phyloP scores from a whole-genome alignment of 92 coral and sea anemone genomes.

The Nematostella vectensis region DNA sequence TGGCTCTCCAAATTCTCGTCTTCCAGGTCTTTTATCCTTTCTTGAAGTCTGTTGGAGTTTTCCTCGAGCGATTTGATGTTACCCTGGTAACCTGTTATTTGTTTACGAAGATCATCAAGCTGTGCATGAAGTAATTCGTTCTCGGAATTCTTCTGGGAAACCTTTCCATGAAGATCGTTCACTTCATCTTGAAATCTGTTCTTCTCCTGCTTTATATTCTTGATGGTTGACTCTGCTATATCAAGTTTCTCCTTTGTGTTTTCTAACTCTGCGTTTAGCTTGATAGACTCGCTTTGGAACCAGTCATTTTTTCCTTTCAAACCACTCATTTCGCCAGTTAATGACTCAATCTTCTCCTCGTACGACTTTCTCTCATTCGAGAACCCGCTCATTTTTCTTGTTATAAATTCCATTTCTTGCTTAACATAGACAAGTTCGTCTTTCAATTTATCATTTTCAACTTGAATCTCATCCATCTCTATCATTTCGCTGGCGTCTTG shows the following conservation, averaged over 20 bases:
- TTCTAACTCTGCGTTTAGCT: slow-evolving; percentile 37
- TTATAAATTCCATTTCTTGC: slow-evolving; percentile 34
- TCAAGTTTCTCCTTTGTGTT: slow-evolving; percentile 24
- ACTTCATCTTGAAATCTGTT: slow-evolving; percentile 30
- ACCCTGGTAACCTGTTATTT: slow-evolving; percentile 42
- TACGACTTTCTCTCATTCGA: slow-evolving; percentile 37
- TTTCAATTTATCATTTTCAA: slow-evolving; percentile 52
- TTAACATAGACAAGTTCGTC: slow-evolving; percentile 23
- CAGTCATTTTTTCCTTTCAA: slow-evolving; percentile 24
- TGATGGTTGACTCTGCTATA: slow-evolving; percentile 26
- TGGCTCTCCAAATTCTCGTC: slow-evolving; percentile 50
- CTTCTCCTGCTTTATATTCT: slow-evolving; percentile 25
- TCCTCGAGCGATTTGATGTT: slow-evolving; percentile 45
- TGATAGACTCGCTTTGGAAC: slow-evolving; percentile 39
- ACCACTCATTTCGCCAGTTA: slow-evolving; percentile 25
- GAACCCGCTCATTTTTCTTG: slow-evolving; percentile 15
- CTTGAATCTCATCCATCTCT: slow-evolving; percentile 22
- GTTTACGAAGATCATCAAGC: slow-evolving; percentile 50
- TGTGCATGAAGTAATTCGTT: slow-evolving; percentile 53
- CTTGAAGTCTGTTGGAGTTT: slow-evolving; percentile 38
- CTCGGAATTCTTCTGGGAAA: slow-evolving; percentile 59
- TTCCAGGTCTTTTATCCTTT: slow-evolving; percentile 55
- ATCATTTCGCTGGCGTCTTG: slow-evolving; percentile 22
- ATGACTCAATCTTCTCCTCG: slow-evolving; percentile 34
- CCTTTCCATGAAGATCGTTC: slow-evolving; percentile 32